Conservation (phyloP, 2,113 vertebrate genomes). For the Lamprologus tigripictilis region DNA sequence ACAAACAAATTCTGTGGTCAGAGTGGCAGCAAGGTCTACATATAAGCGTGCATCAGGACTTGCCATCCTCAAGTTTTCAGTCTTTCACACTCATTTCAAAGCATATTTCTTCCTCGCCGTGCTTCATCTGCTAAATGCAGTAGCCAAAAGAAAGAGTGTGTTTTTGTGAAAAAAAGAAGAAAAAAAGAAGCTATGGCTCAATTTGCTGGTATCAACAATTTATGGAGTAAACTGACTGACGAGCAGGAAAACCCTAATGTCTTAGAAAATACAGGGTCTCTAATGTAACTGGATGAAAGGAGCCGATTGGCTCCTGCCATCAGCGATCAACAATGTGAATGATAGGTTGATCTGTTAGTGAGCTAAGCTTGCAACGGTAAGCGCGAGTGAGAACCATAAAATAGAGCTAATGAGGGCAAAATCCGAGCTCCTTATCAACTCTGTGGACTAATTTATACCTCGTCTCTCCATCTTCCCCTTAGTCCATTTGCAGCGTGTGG, state of each 20-base stretch:
- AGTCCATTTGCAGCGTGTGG: background rate
- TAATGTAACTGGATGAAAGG: background rate
- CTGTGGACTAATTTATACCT: background rate
- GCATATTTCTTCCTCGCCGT: background rate
- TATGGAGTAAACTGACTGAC: background rate
- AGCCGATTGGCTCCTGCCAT: background rate
- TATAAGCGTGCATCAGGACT: slow-evolving; percentile 54
- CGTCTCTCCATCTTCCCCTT: background rate
- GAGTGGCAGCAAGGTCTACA: slow-evolving; percentile 45
- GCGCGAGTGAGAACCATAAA: background rate
- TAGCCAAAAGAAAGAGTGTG: background rate
- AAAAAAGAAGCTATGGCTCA: background rate
- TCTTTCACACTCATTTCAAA: background rate
- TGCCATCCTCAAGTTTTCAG: background rate
- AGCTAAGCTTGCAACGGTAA: background rate
- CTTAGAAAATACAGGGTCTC: background rate
- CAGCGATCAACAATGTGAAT: background rate
- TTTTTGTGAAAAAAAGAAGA: background rate
- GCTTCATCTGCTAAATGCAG: background rate
- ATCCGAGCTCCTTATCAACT: background rate
- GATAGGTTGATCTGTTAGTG: background rate
- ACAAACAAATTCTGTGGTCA: slow-evolving; percentile 18
- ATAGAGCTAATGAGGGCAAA: background rate
- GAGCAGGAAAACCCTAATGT: background rate
- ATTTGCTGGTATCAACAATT: background rate